Percentiles rank a stretch among this genome's conserved stretches.
These are phyloP conservation scores for Nasonia vitripennis DNA, from an alignment of 1,140 invertebrate species.

Conservation along the genomic window DNA sequence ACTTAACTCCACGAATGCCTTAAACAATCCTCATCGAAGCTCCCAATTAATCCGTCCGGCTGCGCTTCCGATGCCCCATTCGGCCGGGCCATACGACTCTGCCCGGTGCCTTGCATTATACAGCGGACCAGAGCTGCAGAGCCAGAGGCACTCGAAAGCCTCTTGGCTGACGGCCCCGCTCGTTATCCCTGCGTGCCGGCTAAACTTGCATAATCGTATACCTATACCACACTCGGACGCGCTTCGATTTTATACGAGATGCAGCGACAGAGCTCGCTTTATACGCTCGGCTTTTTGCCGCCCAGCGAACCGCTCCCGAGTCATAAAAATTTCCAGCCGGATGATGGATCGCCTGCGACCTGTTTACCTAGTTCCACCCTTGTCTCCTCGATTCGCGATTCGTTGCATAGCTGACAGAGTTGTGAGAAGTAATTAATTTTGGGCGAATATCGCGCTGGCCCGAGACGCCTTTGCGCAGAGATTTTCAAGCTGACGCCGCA, in stretches of 20 bases:
- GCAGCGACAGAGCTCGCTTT: conserved; percentile 13
- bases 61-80: too few relatives aligned
- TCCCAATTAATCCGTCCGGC: background rate
- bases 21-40: too few relatives aligned
- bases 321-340: conserved; percentile 32
- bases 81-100: background rate
- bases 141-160: background rate
- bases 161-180: background rate
- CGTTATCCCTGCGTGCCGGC: background rate
- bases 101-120: background rate
- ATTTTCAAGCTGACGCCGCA: too few relatives aligned
- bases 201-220: background rate
- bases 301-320: background rate
- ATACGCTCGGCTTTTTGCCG: conserved; percentile 18
- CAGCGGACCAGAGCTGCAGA: background rate
- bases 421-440: too few relatives aligned
- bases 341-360: too few relatives aligned
- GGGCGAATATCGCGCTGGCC: too few relatives aligned
- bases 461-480: too few relatives aligned
- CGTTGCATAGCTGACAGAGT: too few relatives aligned
- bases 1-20: too few relatives aligned
- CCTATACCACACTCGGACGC: background rate
- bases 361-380: background rate
- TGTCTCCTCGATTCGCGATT: too few relatives aligned
- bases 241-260: conserved; percentile 35